Evolutionary conservation across 2,797 vertebrate genomes (phyloP), one percentile per base, ranked within the genome.

Genomic region (Melanotaenia parkinsoni): DNA sequence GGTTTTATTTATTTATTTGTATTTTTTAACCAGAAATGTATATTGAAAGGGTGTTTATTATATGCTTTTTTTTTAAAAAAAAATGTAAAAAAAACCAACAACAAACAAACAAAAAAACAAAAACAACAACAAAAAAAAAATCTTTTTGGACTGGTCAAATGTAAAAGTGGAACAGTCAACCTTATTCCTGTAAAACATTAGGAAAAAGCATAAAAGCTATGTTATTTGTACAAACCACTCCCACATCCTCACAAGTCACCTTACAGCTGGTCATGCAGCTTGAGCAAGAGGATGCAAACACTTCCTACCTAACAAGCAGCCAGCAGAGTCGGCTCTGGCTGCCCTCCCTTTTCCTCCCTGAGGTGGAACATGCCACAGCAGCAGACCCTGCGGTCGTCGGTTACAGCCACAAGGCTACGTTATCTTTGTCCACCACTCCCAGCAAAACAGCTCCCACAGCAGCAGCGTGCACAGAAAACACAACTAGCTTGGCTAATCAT

Each of bases 201-300:
- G 54, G 60, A 75, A 77, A 68, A 70, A 53, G 65, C 63, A 5
- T 30, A n/a, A 54, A 66, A 45, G 56, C 51, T 62, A 38, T 77
- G 79, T 80, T 70, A 51, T 90, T 79, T 74, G 54, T 22, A 2
- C 13, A 53, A 67, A 59, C 88, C 84, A 70, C 90, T 87, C 88
- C 92, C 86, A 90, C 80, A 83, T 92, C 88, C 89, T 91, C 88
- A 45, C 70, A 79, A 92, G 87, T 89, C 81, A 89, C 88, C 89
- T 90, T 91, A 79, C 88, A 92, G 89, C 86, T 88, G 88, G 45
- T 35, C 67, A 2, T 63, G 60, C 63, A 68, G 80, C 81, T 75
- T 1, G 58, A 72, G 83, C 76, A 79, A 89, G 91, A 94, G 91
- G 92, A 93, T 91, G 88, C 86, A 80, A 92, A 84, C 90, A 91